Conservation (phyloP, 1,140 invertebrate species). For the Schlechtendalia chinensis region DNA sequence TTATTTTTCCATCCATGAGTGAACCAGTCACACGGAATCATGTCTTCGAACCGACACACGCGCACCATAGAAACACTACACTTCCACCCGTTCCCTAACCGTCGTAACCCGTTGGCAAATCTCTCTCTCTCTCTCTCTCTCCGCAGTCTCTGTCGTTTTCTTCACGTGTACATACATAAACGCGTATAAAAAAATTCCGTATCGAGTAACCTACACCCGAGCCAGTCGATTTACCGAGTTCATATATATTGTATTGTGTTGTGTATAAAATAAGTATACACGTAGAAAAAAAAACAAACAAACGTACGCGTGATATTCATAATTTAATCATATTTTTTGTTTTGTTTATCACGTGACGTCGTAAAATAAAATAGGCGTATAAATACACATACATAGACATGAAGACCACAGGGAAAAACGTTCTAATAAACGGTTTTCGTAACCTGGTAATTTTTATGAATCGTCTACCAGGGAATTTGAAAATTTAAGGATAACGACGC, state of each 20-base stretch:
- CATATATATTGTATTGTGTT: background rate
- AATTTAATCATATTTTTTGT: too few species aligned
- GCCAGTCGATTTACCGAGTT: background rate
- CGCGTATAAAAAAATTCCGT: background rate
- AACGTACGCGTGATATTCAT: too few species aligned
- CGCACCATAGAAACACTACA: conserved; percentile 37
- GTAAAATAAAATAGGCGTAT: too few species aligned
- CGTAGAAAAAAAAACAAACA: background rate
- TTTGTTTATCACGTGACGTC: too few species aligned
- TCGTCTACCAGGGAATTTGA: too few species aligned
- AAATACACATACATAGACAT: too few species aligned
- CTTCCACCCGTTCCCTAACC: background rate
- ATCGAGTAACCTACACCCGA: background rate
- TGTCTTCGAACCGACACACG: conserved; percentile 30
- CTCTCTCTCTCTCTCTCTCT: background rate
- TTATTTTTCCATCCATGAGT: conserved; percentile 49
- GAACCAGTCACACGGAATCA: conserved; percentile 49
- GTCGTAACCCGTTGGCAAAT: conserved; percentile 11
- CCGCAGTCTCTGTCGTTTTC: background rate
- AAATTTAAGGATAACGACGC: too few species aligned
- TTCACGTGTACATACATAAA: background rate
- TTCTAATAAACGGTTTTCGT: too few species aligned
- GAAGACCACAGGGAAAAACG: too few species aligned
- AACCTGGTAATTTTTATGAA: too few species aligned
- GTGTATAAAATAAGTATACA: background rate